Evolutionary conservation across 1,140 invertebrate genomes (phyloP).

Genomic region (Drosophila guanche): DNA sequence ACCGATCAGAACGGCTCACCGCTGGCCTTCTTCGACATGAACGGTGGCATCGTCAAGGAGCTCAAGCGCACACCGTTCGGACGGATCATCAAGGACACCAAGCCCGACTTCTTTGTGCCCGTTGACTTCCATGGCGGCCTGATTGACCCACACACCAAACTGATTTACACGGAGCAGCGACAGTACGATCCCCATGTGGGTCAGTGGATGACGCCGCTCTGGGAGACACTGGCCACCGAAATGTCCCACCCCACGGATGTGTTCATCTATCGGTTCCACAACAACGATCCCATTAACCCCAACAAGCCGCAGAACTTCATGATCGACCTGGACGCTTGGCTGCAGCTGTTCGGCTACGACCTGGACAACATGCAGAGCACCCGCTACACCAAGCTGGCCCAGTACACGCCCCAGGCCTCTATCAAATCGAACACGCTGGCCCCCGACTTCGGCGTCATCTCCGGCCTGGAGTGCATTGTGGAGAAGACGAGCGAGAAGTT

Average conservation of each 20-base stretch:
- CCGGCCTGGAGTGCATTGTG: constrained; percentile 93
- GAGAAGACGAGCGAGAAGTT: constrained; percentile 92
- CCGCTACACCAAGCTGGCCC: constrained; percentile 89
- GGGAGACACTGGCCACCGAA: constrained; percentile 92
- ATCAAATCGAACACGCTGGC: constrained; percentile 90
- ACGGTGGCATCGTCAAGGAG: constrained; percentile 95
- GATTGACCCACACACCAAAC: constrained; percentile 91
- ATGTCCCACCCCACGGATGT: constrained; percentile 93
- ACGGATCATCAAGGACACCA: constrained; percentile 93
- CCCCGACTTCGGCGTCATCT: constrained; percentile 94
- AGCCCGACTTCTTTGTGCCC: constrained; percentile 95
- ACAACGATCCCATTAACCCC: constrained; percentile 96
- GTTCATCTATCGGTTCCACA: constrained; percentile 95
- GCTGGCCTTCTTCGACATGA: constrained; percentile 93
- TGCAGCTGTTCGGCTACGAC: constrained; percentile 94
- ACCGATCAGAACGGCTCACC: constrained; percentile 97
- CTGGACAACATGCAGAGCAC: constrained; percentile 93
- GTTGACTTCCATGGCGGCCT: constrained; percentile 97
- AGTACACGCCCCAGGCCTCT: constrained; percentile 90
- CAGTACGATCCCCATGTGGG: constrained; percentile 96
- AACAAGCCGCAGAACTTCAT: constrained; percentile 90
- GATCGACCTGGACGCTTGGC: constrained; percentile 93
- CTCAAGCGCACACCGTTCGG: constrained; percentile 96
- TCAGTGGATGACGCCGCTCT: constrained; percentile 97
- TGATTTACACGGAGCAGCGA: constrained; percentile 90